Conservation (phyloP, 2,113 vertebrate species). For the Bubo scandiacus region DNA sequence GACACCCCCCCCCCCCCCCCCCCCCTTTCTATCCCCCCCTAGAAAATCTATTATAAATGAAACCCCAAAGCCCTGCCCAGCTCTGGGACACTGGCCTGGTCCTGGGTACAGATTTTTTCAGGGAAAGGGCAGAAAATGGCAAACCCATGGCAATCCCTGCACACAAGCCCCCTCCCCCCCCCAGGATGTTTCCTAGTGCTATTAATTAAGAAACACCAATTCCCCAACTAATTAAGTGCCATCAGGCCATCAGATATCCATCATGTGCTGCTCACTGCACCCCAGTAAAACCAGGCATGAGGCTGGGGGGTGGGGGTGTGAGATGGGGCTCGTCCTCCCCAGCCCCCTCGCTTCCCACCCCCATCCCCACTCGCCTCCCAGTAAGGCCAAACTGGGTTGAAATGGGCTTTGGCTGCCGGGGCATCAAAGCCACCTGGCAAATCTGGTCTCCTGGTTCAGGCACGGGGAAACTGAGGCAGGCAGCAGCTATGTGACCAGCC, state of each 20-base stretch:
- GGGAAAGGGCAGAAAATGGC: not conserved
- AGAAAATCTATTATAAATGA: not conserved
- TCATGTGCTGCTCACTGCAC: not conserved
- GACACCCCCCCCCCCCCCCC: too few species aligned
- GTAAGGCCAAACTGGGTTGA: not conserved
- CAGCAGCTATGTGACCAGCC: accelerated
- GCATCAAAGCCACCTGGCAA: not conserved
- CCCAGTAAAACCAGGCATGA: not conserved
- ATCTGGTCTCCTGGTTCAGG: not conserved
- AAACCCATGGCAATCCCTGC: accelerated
- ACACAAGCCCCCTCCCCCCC: accelerated
- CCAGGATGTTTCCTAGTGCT: accelerated
- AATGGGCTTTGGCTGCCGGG: not conserved
- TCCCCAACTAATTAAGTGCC: not conserved
- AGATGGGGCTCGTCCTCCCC: accelerated
- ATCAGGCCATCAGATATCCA: not conserved
- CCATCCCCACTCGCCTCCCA: not conserved
- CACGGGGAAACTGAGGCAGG: not conserved
- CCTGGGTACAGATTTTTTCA: not conserved
- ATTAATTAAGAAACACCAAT: not conserved
- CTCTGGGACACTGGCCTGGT: not conserved
- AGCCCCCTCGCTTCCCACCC: accelerated
- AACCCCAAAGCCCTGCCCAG: not conserved
- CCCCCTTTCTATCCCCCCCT: too few species aligned
- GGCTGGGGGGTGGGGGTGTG: not conserved